phyloP scores from a whole-genome alignment of 2,113 vertebrate genomes.

The Macrotus californicus region DNA sequence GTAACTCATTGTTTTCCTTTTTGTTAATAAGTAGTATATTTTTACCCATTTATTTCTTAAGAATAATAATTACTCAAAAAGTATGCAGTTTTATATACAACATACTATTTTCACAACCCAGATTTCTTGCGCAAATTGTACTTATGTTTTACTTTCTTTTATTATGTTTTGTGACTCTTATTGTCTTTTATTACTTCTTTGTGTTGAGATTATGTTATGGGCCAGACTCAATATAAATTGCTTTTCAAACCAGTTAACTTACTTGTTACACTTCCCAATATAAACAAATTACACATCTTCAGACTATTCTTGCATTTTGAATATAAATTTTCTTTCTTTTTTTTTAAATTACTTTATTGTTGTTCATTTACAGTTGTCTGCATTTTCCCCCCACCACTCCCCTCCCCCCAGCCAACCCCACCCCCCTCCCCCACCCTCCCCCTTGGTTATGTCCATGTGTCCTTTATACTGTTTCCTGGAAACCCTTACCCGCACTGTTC shows the following conservation, averaged over 20 bases:
- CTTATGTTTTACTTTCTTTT: not conserved
- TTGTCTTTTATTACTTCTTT: conserved; percentile 1
- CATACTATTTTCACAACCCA: not conserved
- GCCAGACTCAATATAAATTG: not conserved
- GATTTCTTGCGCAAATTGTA: not conserved
- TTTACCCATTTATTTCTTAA: conserved; percentile 23
- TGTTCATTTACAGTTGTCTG: too few relatives aligned
- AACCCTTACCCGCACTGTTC: too few relatives aligned
- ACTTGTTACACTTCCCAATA: not conserved
- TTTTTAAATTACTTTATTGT: too few relatives aligned
- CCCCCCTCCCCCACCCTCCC: too few relatives aligned
- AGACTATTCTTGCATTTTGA: conserved; percentile 22
- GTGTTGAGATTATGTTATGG: not conserved
- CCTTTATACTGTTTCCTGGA: too few relatives aligned
- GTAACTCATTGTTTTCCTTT: conserved; percentile 34
- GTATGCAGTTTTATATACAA: not conserved
- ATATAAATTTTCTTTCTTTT: too few relatives aligned
- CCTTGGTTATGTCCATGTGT: too few relatives aligned
- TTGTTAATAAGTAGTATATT: not conserved
- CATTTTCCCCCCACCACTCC: too few relatives aligned
- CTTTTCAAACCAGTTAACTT: not conserved
- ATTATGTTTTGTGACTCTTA: not conserved
- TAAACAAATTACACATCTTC: not conserved
- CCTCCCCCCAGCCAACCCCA: too few relatives aligned
- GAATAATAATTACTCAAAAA: conserved; percentile 11